Conservation (phyloP, 2,888 invertebrate genomes). For the Zootermopsis nevadensis region DNA sequence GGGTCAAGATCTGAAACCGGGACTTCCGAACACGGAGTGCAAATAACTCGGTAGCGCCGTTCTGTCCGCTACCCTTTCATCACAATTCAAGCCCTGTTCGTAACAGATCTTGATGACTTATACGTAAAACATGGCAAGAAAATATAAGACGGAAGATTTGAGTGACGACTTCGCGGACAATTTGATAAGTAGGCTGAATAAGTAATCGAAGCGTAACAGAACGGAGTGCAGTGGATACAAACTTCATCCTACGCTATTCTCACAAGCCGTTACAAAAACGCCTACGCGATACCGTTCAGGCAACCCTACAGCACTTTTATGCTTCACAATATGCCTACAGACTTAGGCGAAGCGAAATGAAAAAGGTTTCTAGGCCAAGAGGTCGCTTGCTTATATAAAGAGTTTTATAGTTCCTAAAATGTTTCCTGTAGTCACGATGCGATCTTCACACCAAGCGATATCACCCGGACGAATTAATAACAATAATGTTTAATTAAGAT, state of each 20-base stretch:
- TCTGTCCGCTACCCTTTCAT: too few species aligned
- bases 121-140: too few species aligned
- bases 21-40: too few species aligned
- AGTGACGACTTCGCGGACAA: too few species aligned
- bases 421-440: neutral
- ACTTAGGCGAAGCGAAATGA: neutral
- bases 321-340: neutral
- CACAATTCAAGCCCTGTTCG: too few species aligned
- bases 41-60: too few species aligned
- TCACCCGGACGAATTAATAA: neutral
- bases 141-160: too few species aligned
- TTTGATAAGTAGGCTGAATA: too few species aligned
- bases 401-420: conserved; percentile 11
- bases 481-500: too few species aligned
- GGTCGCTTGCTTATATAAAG: neutral
- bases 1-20: too few species aligned
- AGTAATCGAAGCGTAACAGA: too few species aligned
- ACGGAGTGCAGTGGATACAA: neutral
- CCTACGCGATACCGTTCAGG: neutral
- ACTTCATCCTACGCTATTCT: neutral
- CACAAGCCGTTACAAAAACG: neutral
- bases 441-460: neutral
- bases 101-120: too few species aligned
- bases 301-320: neutral
- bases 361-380: conserved; percentile 20